Conservation (phyloP, 2,888 invertebrate genomes). For the Agrilus mali region DNA sequence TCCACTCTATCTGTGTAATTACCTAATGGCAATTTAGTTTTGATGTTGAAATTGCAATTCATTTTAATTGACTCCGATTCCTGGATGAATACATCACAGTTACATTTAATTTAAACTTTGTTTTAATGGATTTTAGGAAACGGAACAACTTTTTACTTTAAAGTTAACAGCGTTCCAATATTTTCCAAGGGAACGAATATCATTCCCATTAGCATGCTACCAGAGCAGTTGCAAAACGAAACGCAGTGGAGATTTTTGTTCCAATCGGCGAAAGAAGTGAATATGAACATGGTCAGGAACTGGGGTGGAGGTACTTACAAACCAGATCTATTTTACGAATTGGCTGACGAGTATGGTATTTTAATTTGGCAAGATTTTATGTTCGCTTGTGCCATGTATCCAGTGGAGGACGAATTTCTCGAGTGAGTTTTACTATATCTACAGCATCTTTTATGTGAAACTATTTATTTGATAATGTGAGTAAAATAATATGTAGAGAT, state of each 20-base stretch:
- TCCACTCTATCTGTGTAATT: background rate
- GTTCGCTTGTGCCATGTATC: constrained; percentile 95
- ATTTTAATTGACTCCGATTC: no score
- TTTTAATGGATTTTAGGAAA: constrained; percentile 12
- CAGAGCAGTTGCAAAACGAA: constrained; percentile 51
- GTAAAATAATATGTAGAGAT: no score
- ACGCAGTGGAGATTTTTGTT: constrained; percentile 52
- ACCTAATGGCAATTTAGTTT: constrained; percentile 1
- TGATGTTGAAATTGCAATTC: no score
- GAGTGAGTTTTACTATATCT: constrained; percentile 35
- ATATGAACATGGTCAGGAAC: constrained; percentile 91
- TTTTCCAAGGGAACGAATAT: constrained; percentile 94
- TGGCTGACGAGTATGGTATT: constrained; percentile 80
- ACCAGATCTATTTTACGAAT: constrained; percentile 74
- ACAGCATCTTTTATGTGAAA: background rate
- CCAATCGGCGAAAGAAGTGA: constrained; percentile 53
- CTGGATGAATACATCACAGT: background rate
- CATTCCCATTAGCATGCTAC: constrained; percentile 79
- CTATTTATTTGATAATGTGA: background rate
- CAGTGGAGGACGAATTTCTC: constrained; percentile 58
- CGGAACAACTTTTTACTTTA: constrained; percentile 76
- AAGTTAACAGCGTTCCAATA: constrained; percentile 64
- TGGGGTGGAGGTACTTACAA: constrained; percentile 98
- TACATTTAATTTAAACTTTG: background rate
- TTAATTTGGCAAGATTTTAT: constrained; percentile 97